Evolutionary conservation across 1,140 invertebrate genomes (phyloP).

Genomic region (Hypsibius dujardini): DNA sequence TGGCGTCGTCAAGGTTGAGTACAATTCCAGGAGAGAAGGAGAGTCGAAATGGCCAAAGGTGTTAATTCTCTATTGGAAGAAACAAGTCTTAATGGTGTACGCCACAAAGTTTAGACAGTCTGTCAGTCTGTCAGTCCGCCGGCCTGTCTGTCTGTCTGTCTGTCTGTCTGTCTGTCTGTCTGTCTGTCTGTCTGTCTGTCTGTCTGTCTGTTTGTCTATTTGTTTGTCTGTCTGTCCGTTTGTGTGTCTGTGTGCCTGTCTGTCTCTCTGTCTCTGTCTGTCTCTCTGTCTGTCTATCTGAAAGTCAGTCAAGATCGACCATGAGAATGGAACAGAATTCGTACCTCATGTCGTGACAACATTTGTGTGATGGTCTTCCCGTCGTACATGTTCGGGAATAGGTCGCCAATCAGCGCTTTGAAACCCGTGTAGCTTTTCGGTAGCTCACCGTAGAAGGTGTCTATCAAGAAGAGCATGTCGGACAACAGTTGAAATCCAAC

Average conservation of each 20-base stretch:
- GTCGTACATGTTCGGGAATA: slow-evolving; percentile 12
- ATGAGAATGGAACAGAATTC: no score
- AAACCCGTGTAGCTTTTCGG: background rate
- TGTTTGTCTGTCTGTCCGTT: no score
- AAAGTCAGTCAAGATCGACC: no score
- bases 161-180: no score
- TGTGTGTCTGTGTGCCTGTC: no score
- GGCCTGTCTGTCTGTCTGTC: no score
- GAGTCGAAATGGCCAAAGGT: background rate
- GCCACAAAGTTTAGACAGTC: background rate
- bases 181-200: no score
- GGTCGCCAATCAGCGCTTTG: background rate
- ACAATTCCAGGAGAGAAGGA: background rate
- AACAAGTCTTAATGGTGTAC: background rate
- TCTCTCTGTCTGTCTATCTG: no score
- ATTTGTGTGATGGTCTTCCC: slow-evolving; percentile 6
- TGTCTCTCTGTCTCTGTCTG: no score
- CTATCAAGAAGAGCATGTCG: background rate
- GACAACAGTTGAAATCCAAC: background rate
- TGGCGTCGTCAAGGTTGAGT: background rate
- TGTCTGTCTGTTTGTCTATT: no score
- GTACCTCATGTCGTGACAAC: background rate
- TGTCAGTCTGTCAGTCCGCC: background rate
- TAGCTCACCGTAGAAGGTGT: background rate
- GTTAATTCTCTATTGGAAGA: background rate